Conservation (phyloP, 2,797 vertebrate genomes). For the Oryzias dopingdopingensis region DNA sequence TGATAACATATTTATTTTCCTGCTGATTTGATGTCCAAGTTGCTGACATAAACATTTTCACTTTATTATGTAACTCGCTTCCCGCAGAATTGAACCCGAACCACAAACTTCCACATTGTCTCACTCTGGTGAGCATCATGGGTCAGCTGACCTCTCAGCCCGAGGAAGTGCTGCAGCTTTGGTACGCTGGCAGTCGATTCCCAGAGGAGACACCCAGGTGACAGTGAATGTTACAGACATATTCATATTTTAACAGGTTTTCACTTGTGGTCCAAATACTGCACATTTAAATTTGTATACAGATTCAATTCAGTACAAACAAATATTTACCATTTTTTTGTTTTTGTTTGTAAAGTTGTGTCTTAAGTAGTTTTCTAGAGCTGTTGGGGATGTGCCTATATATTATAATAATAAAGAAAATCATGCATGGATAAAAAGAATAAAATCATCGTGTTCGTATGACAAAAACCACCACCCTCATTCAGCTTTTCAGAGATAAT, state of each 20-base stretch:
- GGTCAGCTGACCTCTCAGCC: constrained; percentile 81
- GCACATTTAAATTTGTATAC: background rate
- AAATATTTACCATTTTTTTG: background rate
- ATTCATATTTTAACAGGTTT: background rate
- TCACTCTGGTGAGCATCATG: constrained; percentile 82
- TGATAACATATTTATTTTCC: no score
- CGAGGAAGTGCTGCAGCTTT: constrained; percentile 82
- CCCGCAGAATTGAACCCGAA: constrained; percentile 78
- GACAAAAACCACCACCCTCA: no score
- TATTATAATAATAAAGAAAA: background rate
- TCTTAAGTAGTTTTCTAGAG: background rate
- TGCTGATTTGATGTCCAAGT: background rate
- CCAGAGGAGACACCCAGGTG: constrained; percentile 75
- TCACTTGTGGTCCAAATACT: no score
- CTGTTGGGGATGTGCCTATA: no score
- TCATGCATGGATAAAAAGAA: background rate
- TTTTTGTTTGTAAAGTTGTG: background rate
- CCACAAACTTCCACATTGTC: constrained; percentile 84
- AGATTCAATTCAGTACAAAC: background rate
- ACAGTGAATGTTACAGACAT: background rate
- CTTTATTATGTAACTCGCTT: background rate
- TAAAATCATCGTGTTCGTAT: background rate
- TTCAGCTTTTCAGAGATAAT: no score
- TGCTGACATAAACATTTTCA: background rate
- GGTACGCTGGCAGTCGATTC: constrained; percentile 79